Evolutionary conservation across 2,797 vertebrate genomes (phyloP).

Genomic region (Hydrophis major): DNA sequence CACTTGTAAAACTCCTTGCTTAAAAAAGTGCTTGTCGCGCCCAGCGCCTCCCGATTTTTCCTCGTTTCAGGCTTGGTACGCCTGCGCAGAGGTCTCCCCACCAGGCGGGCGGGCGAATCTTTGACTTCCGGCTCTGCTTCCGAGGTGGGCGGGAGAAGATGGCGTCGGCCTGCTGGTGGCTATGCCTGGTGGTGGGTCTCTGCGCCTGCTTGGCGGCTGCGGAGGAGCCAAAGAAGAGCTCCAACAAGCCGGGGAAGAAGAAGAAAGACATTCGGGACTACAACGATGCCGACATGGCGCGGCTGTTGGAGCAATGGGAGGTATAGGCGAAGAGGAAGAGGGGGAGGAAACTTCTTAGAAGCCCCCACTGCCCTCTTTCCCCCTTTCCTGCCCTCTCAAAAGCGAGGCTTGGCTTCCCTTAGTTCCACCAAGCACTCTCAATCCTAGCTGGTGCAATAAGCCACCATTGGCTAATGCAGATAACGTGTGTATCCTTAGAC

Average conservation of each 20-base stretch:
- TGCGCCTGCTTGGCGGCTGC: slow-evolving; percentile 8
- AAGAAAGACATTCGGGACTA: slow-evolving; percentile 96
- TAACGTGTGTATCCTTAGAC: neutral
- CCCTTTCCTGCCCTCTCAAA: neutral
- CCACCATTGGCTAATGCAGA: neutral
- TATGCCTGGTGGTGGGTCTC: slow-evolving; percentile 27
- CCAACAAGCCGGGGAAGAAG: slow-evolving; percentile 77
- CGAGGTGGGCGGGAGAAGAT: slow-evolving; percentile 37
- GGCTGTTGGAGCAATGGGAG: slow-evolving; percentile 96
- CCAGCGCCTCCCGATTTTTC: neutral
- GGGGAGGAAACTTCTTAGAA: neutral
- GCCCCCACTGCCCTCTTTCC: neutral
- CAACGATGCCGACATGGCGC: slow-evolving; percentile 96
- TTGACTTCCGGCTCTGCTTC: neutral
- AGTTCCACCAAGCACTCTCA: neutral
- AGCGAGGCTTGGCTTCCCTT: neutral
- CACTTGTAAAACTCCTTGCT: neutral
- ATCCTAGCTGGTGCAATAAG: neutral
- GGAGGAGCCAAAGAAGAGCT: slow-evolving; percentile 33
- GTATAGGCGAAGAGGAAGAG: slow-evolving; percentile 59
- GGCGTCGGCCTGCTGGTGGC: slow-evolving; percentile 7
- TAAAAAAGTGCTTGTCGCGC: neutral
- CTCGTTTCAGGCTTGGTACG: neutral
- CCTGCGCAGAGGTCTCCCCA: neutral
- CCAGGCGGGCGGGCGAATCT: neutral